A percentile compares a stretch with the other conserved stretches of the same genome.
These are phyloP conservation scores for Ceyx margarethae DNA, from an alignment of 2,113 vertebrate species.

Conservation along the genomic window DNA sequence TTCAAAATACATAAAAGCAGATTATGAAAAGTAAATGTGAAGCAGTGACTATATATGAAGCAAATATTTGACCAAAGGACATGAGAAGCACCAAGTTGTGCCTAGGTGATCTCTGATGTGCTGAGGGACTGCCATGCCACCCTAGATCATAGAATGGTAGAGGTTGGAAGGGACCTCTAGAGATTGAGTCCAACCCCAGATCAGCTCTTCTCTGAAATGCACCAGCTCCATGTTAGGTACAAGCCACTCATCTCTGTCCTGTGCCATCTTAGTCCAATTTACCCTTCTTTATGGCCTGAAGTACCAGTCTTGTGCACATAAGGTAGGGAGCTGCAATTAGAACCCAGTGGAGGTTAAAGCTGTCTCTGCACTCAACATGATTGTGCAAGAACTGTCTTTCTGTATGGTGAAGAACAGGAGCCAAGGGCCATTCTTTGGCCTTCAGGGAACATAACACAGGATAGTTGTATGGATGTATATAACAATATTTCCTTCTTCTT, in stretches of 20 bases:
- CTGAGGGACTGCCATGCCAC: neutral
- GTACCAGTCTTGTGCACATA: neutral
- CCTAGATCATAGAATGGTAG: too few relatives aligned
- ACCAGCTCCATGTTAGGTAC: neutral
- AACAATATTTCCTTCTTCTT: neutral
- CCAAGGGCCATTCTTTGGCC: neutral
- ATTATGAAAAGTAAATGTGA: neutral
- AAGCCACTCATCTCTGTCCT: neutral
- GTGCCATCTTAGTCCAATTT: neutral
- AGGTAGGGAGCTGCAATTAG: neutral
- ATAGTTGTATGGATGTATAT: too few relatives aligned
- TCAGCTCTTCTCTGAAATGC: neutral
- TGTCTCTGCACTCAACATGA: rapidly evolving
- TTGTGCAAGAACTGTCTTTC: neutral
- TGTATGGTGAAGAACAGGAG: neutral
- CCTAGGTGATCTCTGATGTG: neutral
- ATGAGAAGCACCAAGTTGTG: neutral
- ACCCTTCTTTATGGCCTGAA: neutral
- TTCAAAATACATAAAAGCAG: neutral
- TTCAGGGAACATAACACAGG: neutral
- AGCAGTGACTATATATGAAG: neutral
- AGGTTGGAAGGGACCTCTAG: too few relatives aligned
- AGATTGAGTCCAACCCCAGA: too few relatives aligned
- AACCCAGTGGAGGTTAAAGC: neutral
- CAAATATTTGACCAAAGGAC: neutral